Percentiles rank a stretch among this genome's conserved stretches.
These are phyloP conservation scores for Schizopygopsis pylzovi DNA, from an alignment of 2,797 vertebrate genomes.

Conservation along the genomic window DNA sequence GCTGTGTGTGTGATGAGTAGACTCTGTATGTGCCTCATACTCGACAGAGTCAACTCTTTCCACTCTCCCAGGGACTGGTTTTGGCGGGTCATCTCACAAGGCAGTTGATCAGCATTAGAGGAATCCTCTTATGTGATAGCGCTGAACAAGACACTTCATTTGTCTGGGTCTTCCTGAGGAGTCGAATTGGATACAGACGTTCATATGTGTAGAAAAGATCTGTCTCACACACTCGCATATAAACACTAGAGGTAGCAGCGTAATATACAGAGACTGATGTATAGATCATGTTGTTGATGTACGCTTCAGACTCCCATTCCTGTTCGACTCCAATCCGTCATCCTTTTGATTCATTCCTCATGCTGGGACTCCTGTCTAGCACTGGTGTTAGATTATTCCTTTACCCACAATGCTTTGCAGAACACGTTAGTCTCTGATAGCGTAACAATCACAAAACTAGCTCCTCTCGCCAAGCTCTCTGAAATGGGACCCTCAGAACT, in stretches of 20 bases:
- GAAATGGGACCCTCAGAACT: conserved; percentile 11
- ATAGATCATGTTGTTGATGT: conserved; percentile 59
- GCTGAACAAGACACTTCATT: conserved; percentile 55
- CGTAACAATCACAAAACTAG: background rate
- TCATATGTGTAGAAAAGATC: conserved; percentile 41
- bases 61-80: conserved; percentile 52
- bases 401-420: conserved; percentile 26
- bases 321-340: conserved; percentile 59
- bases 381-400: background rate
- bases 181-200: conserved; percentile 54
- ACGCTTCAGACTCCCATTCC: conserved; percentile 30
- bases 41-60: conserved; percentile 16
- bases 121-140: conserved; percentile 48
- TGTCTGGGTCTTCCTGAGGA: conserved; percentile 58
- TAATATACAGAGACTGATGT: conserved; percentile 62
- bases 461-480: conserved; percentile 6
- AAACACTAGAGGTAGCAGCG: conserved; percentile 29
- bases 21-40: conserved; percentile 29
- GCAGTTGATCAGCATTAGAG: conserved; percentile 58
- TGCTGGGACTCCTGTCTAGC: conserved; percentile 21
- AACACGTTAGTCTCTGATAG: background rate
- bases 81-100: conserved; percentile 56
- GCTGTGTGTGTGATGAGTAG: conserved; percentile 26
- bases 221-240: conserved; percentile 45
- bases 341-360: conserved; percentile 56